Percentiles rank a stretch among this genome's conserved stretches.
These are phyloP conservation scores for Noturus placidus DNA, from an alignment of 2,113 vertebrate genomes.

Conservation along the genomic window DNA sequence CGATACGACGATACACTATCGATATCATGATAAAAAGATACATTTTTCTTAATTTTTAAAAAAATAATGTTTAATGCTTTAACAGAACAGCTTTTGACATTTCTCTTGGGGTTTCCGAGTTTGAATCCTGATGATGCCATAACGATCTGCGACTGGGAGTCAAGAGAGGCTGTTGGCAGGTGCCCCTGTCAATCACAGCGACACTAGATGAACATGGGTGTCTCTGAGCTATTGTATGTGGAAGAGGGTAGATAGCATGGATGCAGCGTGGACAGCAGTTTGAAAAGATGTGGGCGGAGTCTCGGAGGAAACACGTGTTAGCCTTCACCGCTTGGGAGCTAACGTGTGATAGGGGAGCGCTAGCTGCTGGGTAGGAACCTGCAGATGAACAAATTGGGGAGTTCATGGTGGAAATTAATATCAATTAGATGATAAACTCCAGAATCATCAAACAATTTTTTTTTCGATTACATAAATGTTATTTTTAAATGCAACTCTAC, in stretches of 20 bases:
- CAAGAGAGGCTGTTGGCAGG: background rate
- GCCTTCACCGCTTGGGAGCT: background rate
- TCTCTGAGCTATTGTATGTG: background rate
- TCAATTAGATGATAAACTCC: background rate
- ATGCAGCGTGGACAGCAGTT: background rate
- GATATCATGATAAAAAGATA: background rate
- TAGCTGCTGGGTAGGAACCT: background rate
- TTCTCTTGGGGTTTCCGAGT: background rate
- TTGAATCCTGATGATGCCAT: background rate
- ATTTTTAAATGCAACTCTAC: background rate
- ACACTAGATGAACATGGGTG: background rate
- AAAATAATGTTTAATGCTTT: background rate
- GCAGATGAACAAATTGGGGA: background rate
- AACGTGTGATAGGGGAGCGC: background rate
- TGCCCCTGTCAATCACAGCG: background rate
- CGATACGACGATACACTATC: background rate
- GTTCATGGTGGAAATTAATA: background rate
- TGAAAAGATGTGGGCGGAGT: background rate
- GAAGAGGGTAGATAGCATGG: background rate
- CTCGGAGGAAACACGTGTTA: background rate
- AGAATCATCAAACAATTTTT: background rate
- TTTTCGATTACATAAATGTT: background rate
- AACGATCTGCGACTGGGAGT: background rate
- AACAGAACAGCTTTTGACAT: background rate
- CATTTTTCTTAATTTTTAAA: background rate